phyloP scores from a whole-genome alignment of 2,888 invertebrate genomes.

The Polylopha cassiicola region DNA sequence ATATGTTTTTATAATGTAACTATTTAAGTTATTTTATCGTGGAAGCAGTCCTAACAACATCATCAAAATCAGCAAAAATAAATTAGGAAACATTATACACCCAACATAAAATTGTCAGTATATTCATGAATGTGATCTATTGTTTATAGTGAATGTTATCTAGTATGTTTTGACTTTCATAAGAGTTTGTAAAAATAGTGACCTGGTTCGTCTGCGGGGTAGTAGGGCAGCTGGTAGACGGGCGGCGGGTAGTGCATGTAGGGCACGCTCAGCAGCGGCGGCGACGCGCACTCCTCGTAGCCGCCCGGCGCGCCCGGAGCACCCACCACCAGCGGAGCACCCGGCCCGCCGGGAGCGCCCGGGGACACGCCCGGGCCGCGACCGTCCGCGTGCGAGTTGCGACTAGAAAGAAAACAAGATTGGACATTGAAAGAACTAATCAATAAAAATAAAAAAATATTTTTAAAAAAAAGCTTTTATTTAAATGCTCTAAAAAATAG shows the following conservation, averaged over 20 bases:
- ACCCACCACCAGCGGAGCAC: conserved; percentile 16
- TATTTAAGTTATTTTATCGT: too few relatives aligned
- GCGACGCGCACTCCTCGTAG: conserved; percentile 38
- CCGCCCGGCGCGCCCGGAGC: conserved; percentile 7
- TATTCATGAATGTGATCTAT: too few relatives aligned
- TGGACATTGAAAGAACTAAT: not conserved
- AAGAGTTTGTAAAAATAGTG: not conserved
- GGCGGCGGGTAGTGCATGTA: conserved; percentile 70
- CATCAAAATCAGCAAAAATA: too few relatives aligned
- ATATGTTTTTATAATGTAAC: too few relatives aligned
- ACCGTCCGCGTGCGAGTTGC: conserved; percentile 42
- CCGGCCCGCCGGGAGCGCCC: conserved; percentile 20
- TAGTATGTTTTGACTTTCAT: too few relatives aligned
- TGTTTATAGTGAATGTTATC: too few relatives aligned
- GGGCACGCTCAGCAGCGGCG: conserved; percentile 49
- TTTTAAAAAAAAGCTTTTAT: too few relatives aligned
- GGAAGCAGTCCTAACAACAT: too few relatives aligned
- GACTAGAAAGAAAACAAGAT: conserved; percentile 31
- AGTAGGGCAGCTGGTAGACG: conserved; percentile 64
- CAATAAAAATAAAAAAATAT: too few relatives aligned
- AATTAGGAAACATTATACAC: too few relatives aligned
- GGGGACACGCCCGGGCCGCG: conserved; percentile 23
- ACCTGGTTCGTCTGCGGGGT: conserved; percentile 63
- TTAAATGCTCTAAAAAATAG: too few relatives aligned
- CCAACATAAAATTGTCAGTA: too few relatives aligned